Base-by-base conservation (phyloP, 2,113 vertebrate species). In the Muntiacus muntjak region DNA sequence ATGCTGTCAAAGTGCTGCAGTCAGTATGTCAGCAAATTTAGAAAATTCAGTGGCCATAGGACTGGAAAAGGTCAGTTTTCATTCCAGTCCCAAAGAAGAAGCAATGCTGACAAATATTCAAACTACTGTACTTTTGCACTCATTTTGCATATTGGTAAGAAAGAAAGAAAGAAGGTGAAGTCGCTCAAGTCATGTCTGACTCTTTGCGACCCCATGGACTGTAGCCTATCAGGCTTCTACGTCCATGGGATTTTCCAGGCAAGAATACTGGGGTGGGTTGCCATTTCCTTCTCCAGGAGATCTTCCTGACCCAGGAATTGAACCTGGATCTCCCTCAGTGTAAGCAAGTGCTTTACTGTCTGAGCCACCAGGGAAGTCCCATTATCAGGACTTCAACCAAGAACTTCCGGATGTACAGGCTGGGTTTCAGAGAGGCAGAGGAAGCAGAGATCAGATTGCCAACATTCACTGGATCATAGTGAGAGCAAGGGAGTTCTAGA, bases 161-260 rank as follows among this genome's bases (percentile, higher is more conserved):
- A 71, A 71, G n/a, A 36, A 36, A 52, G 50, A 50, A 67, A 67
- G 4, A 67, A n/a, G 21, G 64, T 21, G n/a, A 36, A 71, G 64
- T 71, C 0, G 5, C 19, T 23, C 64, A 36, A 36, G n/a, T 71
- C 5, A 0, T 36, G 19, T 36, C 9, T 0, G 5, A 36, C n/a
- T 71, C 30, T n/a, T 64, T 64, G 62, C 7, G 16, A n/a, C 62
- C 15, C 30, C 33, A 9, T 17, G 64, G 19, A 71, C 19, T 71
- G n/a, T 71, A 23, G 19, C n/a, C 64, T 21, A 6, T 19, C 19
- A 71, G 64, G 4, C 64, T 71, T 71, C 64, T 67, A 4, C 0
- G 2, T 19, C 33, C 64, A n/a, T 67, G 62, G 64, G 33, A 36
- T 67, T 67, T 67, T 67, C 17, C 33, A 21, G 64, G 64, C 64